Conservation (phyloP, 2,888 invertebrate genomes). For the Agrotis segetum region DNA sequence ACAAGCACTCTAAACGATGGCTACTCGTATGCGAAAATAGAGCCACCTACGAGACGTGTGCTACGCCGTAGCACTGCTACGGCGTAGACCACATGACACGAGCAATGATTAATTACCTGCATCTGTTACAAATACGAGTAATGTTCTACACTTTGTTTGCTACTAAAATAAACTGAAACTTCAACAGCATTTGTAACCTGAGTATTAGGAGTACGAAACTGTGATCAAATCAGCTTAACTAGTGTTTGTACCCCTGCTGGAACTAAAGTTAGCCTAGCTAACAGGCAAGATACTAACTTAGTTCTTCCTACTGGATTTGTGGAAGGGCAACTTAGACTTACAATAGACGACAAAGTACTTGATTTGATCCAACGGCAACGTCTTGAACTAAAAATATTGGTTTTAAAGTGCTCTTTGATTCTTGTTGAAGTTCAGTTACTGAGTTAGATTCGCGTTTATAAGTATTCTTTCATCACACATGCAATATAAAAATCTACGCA, state of each 20-base stretch:
- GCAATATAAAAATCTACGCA: slow-evolving; percentile 18
- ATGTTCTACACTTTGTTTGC: slow-evolving; percentile 26
- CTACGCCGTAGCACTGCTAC: slow-evolving; percentile 40
- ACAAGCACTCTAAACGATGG: neutral
- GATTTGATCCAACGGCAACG: slow-evolving; percentile 39
- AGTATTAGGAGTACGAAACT: slow-evolving; percentile 50
- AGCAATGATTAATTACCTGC: slow-evolving; percentile 44
- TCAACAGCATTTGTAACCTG: slow-evolving; percentile 35
- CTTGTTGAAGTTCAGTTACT: slow-evolving; percentile 14
- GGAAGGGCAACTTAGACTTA: slow-evolving; percentile 44
- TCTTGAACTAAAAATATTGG: slow-evolving; percentile 40
- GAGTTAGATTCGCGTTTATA: neutral
- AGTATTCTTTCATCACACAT: slow-evolving; percentile 3
- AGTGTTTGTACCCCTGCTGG: slow-evolving; percentile 52
- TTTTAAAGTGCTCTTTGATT: slow-evolving; percentile 36
- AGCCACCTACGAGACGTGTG: slow-evolving; percentile 22
- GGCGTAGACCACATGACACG: slow-evolving; percentile 28
- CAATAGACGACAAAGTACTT: slow-evolving; percentile 42
- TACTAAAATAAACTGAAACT: slow-evolving; percentile 32
- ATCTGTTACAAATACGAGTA: slow-evolving; percentile 41
- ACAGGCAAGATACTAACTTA: slow-evolving; percentile 56
- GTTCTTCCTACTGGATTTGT: slow-evolving; percentile 44
- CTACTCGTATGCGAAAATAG: slow-evolving; percentile 25
- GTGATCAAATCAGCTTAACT: slow-evolving; percentile 55
- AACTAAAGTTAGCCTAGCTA: slow-evolving; percentile 51